Evolutionary conservation across 2,797 vertebrate genomes (phyloP).

Genomic region (Enteromius argenteus): DNA sequence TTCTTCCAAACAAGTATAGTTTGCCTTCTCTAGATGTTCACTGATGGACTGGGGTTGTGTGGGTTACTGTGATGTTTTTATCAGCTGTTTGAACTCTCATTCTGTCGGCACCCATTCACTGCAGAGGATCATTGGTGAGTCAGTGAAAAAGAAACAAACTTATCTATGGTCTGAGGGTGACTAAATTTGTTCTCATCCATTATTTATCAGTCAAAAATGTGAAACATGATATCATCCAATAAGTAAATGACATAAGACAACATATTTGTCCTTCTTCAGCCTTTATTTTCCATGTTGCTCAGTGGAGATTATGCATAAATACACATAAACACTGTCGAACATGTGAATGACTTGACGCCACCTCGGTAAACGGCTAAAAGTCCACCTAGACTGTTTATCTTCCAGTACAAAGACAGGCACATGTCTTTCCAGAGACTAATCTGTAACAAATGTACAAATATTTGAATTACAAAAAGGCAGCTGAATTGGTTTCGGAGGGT

Average conservation of each 20-base stretch:
- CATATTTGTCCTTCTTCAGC: conserved; percentile 44
- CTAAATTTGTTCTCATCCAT: not conserved
- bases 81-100: not conserved
- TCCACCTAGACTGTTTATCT: conserved; percentile 44
- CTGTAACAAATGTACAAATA: conserved; percentile 66
- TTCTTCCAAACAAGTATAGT: not conserved
- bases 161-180: not conserved
- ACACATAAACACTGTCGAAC: conserved; percentile 58
- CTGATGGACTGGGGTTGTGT: not conserved
- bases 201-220: not conserved
- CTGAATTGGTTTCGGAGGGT: conserved; percentile 54
- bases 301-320: conserved; percentile 65
- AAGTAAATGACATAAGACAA: conserved; percentile 25
- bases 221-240: not conserved
- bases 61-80: not conserved
- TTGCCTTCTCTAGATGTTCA: not conserved
- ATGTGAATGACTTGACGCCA: conserved; percentile 41
- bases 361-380: conserved; percentile 31
- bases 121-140: not conserved
- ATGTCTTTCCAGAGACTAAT: conserved; percentile 47
- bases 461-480: conserved; percentile 64
- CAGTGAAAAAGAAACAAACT: not conserved
- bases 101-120: not conserved
- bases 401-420: conserved; percentile 59
- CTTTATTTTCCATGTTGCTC: conserved; percentile 65